These are phyloP conservation scores for Choristoneura fumiferana DNA, from an alignment of 1,140 invertebrate species.

Conservation along the genomic window DNA sequence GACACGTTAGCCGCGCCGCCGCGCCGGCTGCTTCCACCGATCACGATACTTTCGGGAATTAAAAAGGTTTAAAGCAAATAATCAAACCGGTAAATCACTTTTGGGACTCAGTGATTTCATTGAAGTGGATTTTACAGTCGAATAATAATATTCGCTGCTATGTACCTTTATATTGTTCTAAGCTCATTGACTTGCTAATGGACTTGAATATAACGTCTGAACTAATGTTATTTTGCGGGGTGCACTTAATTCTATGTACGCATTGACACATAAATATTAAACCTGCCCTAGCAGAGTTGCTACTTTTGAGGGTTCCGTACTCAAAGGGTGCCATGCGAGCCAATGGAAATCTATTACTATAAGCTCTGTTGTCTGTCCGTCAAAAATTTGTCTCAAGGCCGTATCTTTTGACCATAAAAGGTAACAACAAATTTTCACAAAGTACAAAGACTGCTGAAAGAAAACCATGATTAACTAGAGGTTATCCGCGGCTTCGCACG, in stretches of 20 bases:
- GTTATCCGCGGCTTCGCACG: no score
- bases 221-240: not conserved
- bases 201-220: not conserved
- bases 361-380: no score
- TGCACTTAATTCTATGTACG: not conserved
- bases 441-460: no score
- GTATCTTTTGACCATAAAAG: no score
- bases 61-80: constrained; percentile 17
- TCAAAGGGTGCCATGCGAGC: no score
- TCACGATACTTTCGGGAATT: not conserved
- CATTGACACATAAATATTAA: no score
- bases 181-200: constrained; percentile 11
- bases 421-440: no score
- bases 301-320: no score
- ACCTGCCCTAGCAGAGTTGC: no score
- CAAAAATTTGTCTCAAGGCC: no score
- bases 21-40: not conserved
- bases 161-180: constrained; percentile 1
- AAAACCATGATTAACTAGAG: no score
- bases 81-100: constrained; percentile 2
- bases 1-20: not conserved
- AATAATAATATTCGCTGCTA: not conserved
- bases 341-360: no score
- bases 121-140: not conserved
- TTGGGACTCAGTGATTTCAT: constrained; percentile 1